Conservation (phyloP, 1,140 invertebrate genomes). For the Drosophila asahinai region DNA sequence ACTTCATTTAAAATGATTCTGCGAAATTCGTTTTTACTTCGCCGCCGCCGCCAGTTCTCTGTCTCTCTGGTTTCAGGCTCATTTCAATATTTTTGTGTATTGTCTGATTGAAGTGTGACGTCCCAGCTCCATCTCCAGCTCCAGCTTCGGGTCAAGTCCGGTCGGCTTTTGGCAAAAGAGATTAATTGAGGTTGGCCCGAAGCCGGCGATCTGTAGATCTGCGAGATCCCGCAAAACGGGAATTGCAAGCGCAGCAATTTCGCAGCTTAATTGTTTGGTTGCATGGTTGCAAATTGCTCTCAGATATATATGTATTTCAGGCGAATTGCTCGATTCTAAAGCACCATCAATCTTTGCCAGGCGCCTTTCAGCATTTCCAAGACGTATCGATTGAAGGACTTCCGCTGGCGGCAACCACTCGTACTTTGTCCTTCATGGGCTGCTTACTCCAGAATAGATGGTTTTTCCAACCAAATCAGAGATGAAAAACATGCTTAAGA, state of each 20-base stretch:
- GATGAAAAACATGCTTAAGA: neutral
- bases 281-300: conserved; percentile 50
- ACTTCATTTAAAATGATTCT: conserved; percentile 81
- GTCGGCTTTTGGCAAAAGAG: conserved; percentile 74
- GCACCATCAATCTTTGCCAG: conserved; percentile 47
- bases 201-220: neutral
- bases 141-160: conserved; percentile 30
- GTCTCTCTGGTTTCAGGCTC: conserved; percentile 23
- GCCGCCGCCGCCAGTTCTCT: conserved; percentile 26
- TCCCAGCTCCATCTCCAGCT: conserved; percentile 48
- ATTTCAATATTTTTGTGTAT: conserved; percentile 80
- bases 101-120: conserved; percentile 81
- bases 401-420: conserved; percentile 19
- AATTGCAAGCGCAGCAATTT: conserved; percentile 63
- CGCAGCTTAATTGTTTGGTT: conserved; percentile 66
- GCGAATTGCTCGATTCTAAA: conserved; percentile 30
- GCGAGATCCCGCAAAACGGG: conserved; percentile 36
- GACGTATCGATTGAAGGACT: conserved; percentile 49
- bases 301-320: conserved; percentile 28
- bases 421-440: conserved; percentile 5
- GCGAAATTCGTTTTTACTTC: conserved; percentile 73
- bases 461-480: neutral
- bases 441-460: neutral
- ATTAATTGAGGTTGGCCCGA: conserved; percentile 67
- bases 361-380: conserved; percentile 42